Conservation (phyloP, 2,888 invertebrate genomes). For the Drosophila neutralis region DNA sequence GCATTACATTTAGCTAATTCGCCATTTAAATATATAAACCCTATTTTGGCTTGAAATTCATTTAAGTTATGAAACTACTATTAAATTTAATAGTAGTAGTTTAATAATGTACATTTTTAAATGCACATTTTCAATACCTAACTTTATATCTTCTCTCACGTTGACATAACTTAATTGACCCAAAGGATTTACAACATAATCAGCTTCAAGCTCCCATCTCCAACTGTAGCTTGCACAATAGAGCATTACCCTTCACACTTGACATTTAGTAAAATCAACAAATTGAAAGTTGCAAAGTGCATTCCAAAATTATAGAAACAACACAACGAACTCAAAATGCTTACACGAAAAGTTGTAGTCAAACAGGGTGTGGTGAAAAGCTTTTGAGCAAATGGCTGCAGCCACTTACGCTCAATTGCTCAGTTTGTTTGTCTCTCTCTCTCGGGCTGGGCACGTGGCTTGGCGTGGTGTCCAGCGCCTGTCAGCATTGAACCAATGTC, state of each 20-base stretch:
- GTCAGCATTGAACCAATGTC: conserved; percentile 50
- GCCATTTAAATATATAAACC: background rate
- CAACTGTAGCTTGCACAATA: conserved; percentile 7
- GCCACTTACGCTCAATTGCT: conserved; percentile 12
- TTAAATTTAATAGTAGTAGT: background rate
- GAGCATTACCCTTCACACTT: conserved; percentile 70
- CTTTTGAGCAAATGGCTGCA: conserved; percentile 23
- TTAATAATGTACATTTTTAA: background rate
- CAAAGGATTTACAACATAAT: background rate
- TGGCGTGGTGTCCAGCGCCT: conserved; percentile 39
- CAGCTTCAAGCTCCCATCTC: background rate
- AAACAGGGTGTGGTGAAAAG: conserved; percentile 69
- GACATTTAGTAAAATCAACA: conserved; percentile 61
- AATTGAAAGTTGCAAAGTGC: conserved; percentile 35
- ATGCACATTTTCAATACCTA: background rate
- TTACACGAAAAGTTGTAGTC: conserved; percentile 37
- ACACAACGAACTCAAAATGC: conserved; percentile 37
- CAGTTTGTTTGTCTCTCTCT: conserved; percentile 31
- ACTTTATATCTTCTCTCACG: background rate
- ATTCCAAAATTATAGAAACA: conserved; percentile 27
- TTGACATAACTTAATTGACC: background rate
- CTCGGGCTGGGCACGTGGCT: conserved; percentile 59
- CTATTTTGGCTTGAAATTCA: background rate
- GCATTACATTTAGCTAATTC: background rate
- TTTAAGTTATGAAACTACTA: background rate